Evolutionary conservation across 2,888 invertebrate genomes (phyloP), one percentile per base, ranked within the genome.

Genomic region (Theretra japonica): DNA sequence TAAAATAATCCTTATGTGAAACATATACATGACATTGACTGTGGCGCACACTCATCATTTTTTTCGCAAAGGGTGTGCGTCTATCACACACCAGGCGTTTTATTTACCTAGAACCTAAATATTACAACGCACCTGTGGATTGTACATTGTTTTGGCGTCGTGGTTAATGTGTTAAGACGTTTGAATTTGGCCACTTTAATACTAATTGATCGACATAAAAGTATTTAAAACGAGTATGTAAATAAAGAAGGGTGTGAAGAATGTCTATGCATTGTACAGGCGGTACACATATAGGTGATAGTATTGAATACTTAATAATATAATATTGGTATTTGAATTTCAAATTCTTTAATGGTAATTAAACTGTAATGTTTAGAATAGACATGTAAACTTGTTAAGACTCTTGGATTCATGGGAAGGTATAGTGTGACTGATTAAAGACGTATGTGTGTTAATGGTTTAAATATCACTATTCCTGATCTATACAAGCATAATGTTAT

Each of bases 391-490:
- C n/a, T n/a, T 5, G 15, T 53, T 53, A 53, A 17, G n/a, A 53
- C n/a, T 19, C n/a, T 53, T 19, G n/a, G 53, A 53, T 41, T 15
- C 41, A 53, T 53, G 53, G 17, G n/a, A 53, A n/a, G n/a, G 11
- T 15, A 33, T n/a, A 21, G 4, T 62, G n/a, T 62, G 62, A 62
- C 62, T 62, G 62, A 62, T 8, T 62, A 21, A 33, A 62, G 33
- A n/a, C 4, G 8, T 62, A 21, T 62, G 33, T 33, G 21, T 62
- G 33, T 62, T 62, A 30, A 8, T 8, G 4, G 33, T 8, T 4
- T 25, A 17, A 23, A 25, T 58, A 15, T 53, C 53, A 53, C n/a
- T 41, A 41, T 41, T 11, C 41, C 53, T 53, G n/a, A 53, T 53
- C n/a, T 53, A 53, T 53, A 53, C n/a, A n/a, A 53, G 6, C 19